Percentiles rank a stretch among this genome's conserved stretches.
Evolutionary conservation across 2,797 vertebrate genomes (phyloP).

Genomic region (Denticeps clupeoides): DNA sequence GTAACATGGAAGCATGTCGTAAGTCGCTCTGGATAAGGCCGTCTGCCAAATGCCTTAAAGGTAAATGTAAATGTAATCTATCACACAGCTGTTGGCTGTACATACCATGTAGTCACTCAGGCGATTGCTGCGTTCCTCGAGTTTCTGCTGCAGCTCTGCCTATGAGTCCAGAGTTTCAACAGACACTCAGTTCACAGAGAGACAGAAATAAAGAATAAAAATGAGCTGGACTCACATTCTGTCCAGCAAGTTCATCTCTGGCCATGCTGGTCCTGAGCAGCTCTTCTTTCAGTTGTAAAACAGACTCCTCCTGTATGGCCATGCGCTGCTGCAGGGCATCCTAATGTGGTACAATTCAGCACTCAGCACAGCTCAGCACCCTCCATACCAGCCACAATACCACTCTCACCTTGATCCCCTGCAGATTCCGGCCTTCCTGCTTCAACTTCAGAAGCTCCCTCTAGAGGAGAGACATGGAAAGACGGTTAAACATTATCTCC

Average conservation of each 20-base stretch:
- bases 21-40: no score
- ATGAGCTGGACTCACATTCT: constrained; percentile 59
- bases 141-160: constrained; percentile 87
- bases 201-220: not conserved
- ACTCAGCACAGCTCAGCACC: not conserved
- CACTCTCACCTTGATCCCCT: constrained; percentile 80
- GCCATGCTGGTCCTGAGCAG: constrained; percentile 79
- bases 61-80: no score
- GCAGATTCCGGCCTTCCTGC: constrained; percentile 85
- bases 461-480: constrained; percentile 46
- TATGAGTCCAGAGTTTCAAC: constrained; percentile 29
- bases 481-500: no score
- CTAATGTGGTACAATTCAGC: constrained; percentile 43
- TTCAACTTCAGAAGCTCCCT: constrained; percentile 84
- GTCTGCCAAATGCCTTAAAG: no score
- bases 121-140: constrained; percentile 78
- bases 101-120: constrained; percentile 81
- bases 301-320: constrained; percentile 73
- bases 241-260: constrained; percentile 80
- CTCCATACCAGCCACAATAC: not conserved
- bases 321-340: constrained; percentile 89
- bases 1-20: no score
- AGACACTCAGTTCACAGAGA: not conserved
- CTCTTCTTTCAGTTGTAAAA: constrained; percentile 96
- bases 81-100: no score